Conservation (phyloP, 1,140 invertebrate genomes). For the Anoplolepis gracilipes region DNA sequence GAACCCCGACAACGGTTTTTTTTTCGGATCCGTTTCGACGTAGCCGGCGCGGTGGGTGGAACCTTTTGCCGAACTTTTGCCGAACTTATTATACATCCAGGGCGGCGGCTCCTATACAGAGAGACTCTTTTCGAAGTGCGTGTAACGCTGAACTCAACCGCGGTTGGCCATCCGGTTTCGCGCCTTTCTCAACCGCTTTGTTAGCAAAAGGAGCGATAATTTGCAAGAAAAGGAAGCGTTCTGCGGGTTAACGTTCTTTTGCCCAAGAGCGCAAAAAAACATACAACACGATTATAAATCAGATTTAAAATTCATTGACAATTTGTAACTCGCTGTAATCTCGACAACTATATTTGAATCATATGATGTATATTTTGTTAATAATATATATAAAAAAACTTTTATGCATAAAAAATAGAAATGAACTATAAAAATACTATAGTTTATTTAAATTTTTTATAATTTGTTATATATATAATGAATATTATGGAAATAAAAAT, state of each 20-base stretch:
- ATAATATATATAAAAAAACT: neutral
- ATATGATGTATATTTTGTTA: neutral
- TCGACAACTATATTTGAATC: neutral
- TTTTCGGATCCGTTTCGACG: neutral
- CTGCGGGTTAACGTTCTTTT: conserved; percentile 17
- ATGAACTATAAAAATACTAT: too few species aligned
- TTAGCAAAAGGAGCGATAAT: conserved; percentile 32
- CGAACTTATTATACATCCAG: conserved; percentile 27
- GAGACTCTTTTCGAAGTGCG: conserved; percentile 23
- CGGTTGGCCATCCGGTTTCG: conserved; percentile 24
- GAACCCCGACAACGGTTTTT: neutral
- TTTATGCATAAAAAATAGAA: too few species aligned
- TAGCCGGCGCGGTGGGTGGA: conserved; percentile 21
- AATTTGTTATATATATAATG: too few species aligned
- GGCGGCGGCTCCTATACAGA: conserved; percentile 14
- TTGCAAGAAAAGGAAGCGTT: conserved; percentile 40
- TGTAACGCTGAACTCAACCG: neutral
- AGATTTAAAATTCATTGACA: neutral
- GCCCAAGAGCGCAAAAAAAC: neutral
- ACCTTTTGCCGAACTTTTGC: neutral
- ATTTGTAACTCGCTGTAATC: neutral
- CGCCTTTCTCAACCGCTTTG: conserved; percentile 30
- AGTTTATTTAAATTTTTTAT: too few species aligned
- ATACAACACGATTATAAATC: neutral
- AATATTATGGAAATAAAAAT: too few species aligned